phyloP scores from a whole-genome alignment of 2,113 vertebrate species.

The Thunnus maccoyii region DNA sequence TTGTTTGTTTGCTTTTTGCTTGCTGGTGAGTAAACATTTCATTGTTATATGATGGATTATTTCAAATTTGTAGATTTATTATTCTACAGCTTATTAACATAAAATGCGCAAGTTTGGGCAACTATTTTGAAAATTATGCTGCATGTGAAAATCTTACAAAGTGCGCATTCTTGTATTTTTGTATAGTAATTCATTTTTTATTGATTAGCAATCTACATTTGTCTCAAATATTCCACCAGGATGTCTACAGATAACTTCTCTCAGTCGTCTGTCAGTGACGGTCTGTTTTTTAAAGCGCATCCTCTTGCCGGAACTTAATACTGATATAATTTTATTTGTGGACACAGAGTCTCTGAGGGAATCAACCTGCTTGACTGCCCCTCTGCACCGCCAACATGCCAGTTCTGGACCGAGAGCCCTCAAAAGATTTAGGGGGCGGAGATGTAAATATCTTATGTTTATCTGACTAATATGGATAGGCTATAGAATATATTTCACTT shows the following conservation, averaged over 20 bases:
- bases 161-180: background rate
- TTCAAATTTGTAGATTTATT: background rate
- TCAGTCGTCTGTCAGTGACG: background rate
- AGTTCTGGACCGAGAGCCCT: slow-evolving; percentile 71
- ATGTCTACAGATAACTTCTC: background rate
- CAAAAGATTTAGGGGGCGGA: slow-evolving; percentile 63
- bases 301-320: background rate
- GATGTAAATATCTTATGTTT: slow-evolving; percentile 75
- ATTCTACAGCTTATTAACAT: background rate
- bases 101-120: background rate
- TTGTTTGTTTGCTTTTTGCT: background rate
- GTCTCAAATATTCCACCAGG: background rate
- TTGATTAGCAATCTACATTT: background rate
- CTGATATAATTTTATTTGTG: slow-evolving; percentile 34
- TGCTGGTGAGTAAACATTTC: slow-evolving; percentile 72
- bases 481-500: background rate
- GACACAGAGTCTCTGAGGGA: slow-evolving; percentile 29
- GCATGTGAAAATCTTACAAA: background rate
- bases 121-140: background rate
- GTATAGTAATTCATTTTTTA: background rate
- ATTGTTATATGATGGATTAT: background rate
- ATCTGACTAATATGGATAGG: background rate
- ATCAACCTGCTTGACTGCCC: slow-evolving; percentile 32
- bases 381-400: slow-evolving; percentile 75
- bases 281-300: background rate